Percentiles rank a stretch among this genome's conserved stretches.
Evolutionary conservation across 2,113 vertebrate genomes (phyloP).

Genomic region (Cyprinus carpio): DNA sequence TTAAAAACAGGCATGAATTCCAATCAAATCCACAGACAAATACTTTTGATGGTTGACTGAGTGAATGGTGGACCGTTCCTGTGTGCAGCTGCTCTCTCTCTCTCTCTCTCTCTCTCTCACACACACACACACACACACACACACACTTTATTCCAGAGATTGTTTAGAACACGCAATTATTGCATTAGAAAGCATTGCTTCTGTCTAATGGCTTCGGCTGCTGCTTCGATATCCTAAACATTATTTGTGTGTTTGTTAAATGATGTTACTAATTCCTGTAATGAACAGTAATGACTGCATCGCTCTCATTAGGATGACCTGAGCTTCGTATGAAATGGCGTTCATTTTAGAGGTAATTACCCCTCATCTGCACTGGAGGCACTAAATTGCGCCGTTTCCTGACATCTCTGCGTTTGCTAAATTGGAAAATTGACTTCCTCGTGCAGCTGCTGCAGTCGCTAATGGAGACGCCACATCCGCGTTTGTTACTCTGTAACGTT

Average conservation of each 20-base stretch:
- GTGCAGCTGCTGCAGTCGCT: no score
- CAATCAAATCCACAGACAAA: background rate
- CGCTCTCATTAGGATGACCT: slow-evolving; percentile 81
- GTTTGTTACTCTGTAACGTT: no score
- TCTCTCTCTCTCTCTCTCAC: background rate
- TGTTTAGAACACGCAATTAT: slow-evolving; percentile 60
- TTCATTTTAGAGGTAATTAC: background rate
- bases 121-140: background rate
- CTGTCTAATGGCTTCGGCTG: slow-evolving; percentile 93
- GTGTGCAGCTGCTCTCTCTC: background rate
- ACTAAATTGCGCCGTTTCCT: slow-evolving; percentile 94
- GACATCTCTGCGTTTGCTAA: slow-evolving; percentile 77
- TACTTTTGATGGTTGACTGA: background rate
- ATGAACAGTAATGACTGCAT: slow-evolving; percentile 93
- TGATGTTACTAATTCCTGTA: slow-evolving; percentile 97
- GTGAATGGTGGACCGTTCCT: background rate
- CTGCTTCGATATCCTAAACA: slow-evolving; percentile 96
- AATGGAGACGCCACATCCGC: no score
- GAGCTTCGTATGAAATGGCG: background rate
- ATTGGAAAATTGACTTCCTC: slow-evolving; percentile 70
- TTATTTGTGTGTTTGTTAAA: slow-evolving; percentile 97
- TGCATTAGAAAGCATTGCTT: slow-evolving; percentile 94
- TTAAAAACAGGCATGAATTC: background rate
- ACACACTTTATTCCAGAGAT: no score
- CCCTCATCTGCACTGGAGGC: slow-evolving; percentile 81